These are phyloP conservation scores for Harpegnathos saltator DNA, from an alignment of 1,140 invertebrate species.

Conservation along the genomic window DNA sequence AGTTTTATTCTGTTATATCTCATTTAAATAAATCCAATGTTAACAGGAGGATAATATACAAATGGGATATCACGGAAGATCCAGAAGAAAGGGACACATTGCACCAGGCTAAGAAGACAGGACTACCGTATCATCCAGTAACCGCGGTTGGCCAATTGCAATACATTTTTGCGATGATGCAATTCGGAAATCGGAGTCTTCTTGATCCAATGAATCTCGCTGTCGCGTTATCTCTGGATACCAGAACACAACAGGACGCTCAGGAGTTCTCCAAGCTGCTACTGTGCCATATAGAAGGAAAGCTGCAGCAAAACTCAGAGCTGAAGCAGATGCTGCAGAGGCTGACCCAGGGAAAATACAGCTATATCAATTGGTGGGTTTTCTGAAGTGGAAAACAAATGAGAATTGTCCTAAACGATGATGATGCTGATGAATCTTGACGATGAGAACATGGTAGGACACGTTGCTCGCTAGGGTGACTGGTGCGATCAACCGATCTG, in stretches of 20 bases:
- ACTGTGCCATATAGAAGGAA: slow-evolving; percentile 88
- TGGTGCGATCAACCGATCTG: slow-evolving; percentile 75
- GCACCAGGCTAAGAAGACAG: slow-evolving; percentile 74
- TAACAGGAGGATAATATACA: slow-evolving; percentile 87
- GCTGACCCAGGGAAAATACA: slow-evolving; percentile 89
- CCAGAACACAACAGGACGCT: slow-evolving; percentile 90
- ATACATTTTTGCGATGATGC: slow-evolving; percentile 89
- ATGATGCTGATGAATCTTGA: slow-evolving; percentile 74
- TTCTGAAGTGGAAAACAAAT: slow-evolving; percentile 75
- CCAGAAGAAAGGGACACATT: slow-evolving; percentile 82
- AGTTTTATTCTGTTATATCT: background rate
- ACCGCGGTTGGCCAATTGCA: slow-evolving; percentile 88
- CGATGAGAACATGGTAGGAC: slow-evolving; percentile 75
- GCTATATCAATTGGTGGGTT: slow-evolving; percentile 88
- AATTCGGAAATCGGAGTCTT: slow-evolving; percentile 87
- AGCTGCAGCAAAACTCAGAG: slow-evolving; percentile 84
- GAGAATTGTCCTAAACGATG: slow-evolving; percentile 76
- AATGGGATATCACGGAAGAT: slow-evolving; percentile 88
- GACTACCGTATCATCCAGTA: slow-evolving; percentile 81
- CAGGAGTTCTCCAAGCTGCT: slow-evolving; percentile 91
- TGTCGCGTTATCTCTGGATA: slow-evolving; percentile 88
- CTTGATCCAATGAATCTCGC: slow-evolving; percentile 89
- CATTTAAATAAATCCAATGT: slow-evolving; percentile 1
- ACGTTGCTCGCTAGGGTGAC: slow-evolving; percentile 72
- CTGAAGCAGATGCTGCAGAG: slow-evolving; percentile 87